Percentiles rank a stretch among this genome's conserved stretches.
phyloP scores from a whole-genome alignment of 1,140 invertebrate species.

The Papilio aristodemus region DNA sequence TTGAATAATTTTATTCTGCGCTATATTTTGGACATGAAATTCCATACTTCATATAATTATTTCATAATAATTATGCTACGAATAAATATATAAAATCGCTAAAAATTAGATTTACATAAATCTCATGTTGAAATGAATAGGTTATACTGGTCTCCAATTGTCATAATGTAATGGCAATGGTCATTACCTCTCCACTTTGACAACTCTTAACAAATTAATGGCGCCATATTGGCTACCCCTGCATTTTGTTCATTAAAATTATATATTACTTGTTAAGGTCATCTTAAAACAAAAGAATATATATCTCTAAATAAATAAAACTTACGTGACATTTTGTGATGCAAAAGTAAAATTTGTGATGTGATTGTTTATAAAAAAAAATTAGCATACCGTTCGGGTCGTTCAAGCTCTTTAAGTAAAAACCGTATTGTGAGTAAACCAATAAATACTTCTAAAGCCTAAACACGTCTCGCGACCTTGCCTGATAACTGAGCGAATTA shows the following conservation, averaged over 20 bases:
- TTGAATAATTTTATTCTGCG: too few species aligned
- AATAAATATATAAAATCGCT: too few species aligned
- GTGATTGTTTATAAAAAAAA: neutral
- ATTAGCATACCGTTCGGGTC: neutral
- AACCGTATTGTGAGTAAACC: slow-evolving; percentile 24
- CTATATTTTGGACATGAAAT: too few species aligned
- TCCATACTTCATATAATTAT: too few species aligned
- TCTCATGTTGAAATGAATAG: slow-evolving; percentile 1
- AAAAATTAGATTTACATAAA: too few species aligned
- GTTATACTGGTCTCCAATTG: neutral
- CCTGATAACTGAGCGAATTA: slow-evolving; percentile 60
- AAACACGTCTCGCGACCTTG: slow-evolving; percentile 47
- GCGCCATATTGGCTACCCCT: slow-evolving; percentile 2
- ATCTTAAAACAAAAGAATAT: neutral
- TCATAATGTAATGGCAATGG: too few species aligned
- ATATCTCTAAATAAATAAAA: slow-evolving; percentile 3
- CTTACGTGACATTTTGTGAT: neutral
- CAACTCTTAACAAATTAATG: neutral
- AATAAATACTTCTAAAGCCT: slow-evolving; percentile 47
- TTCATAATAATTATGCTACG: too few species aligned
- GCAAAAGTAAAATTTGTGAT: neutral
- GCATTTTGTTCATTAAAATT: neutral
- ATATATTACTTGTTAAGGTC: neutral
- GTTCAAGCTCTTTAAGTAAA: neutral
- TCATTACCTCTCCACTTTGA: neutral